Percentiles rank a stretch among this genome's conserved stretches.
phyloP scores from a whole-genome alignment of 2,888 invertebrate genomes.

The Stegana nigrithorax region DNA sequence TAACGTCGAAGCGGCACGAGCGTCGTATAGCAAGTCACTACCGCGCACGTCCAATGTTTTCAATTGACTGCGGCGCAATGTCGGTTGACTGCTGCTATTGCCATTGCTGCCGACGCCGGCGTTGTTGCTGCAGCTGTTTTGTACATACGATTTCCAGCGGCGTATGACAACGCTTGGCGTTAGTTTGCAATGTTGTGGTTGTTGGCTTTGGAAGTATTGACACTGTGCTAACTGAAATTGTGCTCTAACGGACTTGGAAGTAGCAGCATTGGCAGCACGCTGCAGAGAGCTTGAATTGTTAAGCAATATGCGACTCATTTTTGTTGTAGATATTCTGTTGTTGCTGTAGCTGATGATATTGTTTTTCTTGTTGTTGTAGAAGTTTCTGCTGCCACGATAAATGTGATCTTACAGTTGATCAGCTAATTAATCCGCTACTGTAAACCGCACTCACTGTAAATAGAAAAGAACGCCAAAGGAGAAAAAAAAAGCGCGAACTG shows the following conservation, averaged over 20 bases:
- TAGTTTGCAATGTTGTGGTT: slow-evolving; percentile 7
- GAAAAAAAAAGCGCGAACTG: neutral
- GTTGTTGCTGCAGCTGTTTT: slow-evolving; percentile 45
- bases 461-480: neutral
- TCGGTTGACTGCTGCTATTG: slow-evolving; percentile 35
- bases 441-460: neutral
- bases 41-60: slow-evolving; percentile 52
- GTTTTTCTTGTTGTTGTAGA: neutral
- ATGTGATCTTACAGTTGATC: too few species aligned
- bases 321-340: too few species aligned
- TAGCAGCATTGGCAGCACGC: neutral
- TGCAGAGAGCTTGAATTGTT: neutral
- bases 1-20: slow-evolving; percentile 33
- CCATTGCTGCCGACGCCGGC: slow-evolving; percentile 1
- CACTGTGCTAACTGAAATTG: neutral
- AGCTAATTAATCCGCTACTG: slow-evolving; percentile 5
- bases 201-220: neutral
- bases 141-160: slow-evolving; percentile 40
- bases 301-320: neutral
- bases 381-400: neutral
- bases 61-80: slow-evolving; percentile 51
- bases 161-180: slow-evolving; percentile 1
- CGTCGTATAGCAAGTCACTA: slow-evolving; percentile 41
- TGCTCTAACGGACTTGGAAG: neutral
- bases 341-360: too few species aligned